A percentile compares a stretch with the other conserved stretches of the same genome.
phyloP scores from a whole-genome alignment of 2,113 vertebrate species.

The Elgaria multicarinata region DNA sequence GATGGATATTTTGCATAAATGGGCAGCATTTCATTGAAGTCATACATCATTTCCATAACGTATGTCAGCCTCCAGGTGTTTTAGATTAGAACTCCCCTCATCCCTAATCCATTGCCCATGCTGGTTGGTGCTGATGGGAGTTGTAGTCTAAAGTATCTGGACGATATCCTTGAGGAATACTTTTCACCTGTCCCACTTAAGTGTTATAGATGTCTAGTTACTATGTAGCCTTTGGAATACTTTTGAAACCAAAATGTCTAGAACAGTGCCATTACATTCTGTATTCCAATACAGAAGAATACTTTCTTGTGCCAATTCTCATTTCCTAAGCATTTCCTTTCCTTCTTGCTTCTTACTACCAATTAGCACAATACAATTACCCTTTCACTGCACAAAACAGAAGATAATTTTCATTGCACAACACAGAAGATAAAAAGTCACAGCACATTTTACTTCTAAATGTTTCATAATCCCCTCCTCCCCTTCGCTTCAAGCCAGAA shows the following conservation, averaged over 20 bases:
- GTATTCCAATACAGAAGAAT: neutral
- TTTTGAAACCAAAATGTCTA: neutral
- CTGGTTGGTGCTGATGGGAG: too few species aligned
- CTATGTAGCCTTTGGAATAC: neutral
- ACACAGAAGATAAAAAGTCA: neutral
- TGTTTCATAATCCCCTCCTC: neutral
- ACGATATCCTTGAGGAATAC: neutral
- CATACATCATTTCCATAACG: neutral
- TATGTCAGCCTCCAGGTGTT: neutral
- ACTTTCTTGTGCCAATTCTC: neutral
- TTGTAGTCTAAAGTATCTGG: too few species aligned
- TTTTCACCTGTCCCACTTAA: neutral
- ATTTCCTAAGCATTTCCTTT: neutral
- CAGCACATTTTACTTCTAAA: neutral
- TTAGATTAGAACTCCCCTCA: too few species aligned
- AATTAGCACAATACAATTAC: neutral
- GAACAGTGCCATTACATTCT: neutral
- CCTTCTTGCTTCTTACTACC: neutral
- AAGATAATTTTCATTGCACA: too few species aligned
- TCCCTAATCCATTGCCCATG: too few species aligned
- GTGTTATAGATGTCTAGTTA: neutral
- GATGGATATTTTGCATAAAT: neutral
- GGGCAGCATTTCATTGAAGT: neutral
- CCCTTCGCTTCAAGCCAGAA: neutral
- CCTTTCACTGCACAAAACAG: neutral